Conservation (phyloP, 2,113 vertebrate species). For the Melanostigma gelatinosum region DNA sequence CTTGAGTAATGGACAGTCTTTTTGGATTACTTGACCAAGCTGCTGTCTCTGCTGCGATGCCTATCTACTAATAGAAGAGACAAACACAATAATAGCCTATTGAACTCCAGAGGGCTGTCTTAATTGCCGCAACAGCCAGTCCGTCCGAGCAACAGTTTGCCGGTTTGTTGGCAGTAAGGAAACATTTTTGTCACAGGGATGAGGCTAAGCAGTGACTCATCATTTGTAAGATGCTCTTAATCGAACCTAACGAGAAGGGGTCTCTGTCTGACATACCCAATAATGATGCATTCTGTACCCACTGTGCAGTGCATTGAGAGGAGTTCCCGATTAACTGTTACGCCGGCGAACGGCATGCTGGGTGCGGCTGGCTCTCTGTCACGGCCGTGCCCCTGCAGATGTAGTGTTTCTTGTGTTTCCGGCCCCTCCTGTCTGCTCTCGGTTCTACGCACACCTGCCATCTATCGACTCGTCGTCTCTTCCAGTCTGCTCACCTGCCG, state of each 20-base stretch:
- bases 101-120: slow-evolving; percentile 53
- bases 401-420: not conserved
- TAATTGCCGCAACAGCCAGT: slow-evolving; percentile 12
- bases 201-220: not conserved
- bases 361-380: too few relatives aligned
- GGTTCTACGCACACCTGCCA: not conserved
- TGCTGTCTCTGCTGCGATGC: slow-evolving; percentile 46
- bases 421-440: not conserved
- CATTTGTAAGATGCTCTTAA: not conserved
- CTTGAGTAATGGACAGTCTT: slow-evolving; percentile 15
- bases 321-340: not conserved
- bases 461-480: not conserved
- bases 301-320: not conserved
- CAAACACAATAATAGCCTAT: slow-evolving; percentile 69
- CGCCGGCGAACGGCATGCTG: too few relatives aligned
- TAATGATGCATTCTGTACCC: not conserved
- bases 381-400: not conserved
- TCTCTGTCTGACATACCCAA: not conserved
- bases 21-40: slow-evolving; percentile 36
- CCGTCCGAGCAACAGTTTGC: not conserved
- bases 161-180: not conserved
- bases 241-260: not conserved
- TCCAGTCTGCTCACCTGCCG: not conserved
- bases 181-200: not conserved
- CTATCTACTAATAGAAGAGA: slow-evolving; percentile 67